These are phyloP conservation scores for Netelia fuscicornis DNA, from an alignment of 2,888 invertebrate genomes.

Conservation along the genomic window DNA sequence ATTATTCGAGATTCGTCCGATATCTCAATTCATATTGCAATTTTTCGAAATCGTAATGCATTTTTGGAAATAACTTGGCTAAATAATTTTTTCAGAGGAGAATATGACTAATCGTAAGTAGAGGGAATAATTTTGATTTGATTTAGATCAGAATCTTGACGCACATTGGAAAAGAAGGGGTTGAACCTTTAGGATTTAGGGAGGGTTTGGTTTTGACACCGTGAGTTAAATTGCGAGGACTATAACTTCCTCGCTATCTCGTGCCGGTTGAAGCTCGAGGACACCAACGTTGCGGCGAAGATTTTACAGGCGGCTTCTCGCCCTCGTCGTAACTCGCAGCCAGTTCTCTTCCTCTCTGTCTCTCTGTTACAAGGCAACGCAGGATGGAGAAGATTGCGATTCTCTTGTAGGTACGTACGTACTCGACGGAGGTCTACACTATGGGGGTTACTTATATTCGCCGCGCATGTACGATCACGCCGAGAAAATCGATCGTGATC, in stretches of 20 bases:
- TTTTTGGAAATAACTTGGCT: background rate
- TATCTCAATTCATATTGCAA: too few species aligned
- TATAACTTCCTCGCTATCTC: conserved; percentile 14
- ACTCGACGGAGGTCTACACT: conserved; percentile 13
- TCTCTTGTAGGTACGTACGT: conserved; percentile 9
- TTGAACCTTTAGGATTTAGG: background rate
- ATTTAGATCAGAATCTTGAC: background rate
- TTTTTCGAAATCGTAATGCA: background rate
- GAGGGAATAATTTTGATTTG: background rate
- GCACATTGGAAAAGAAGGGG: background rate
- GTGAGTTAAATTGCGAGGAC: conserved; percentile 22
- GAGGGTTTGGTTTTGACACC: background rate
- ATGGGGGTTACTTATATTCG: conserved; percentile 38
- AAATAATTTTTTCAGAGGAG: too few species aligned
- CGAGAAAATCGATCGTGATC: conserved; percentile 44
- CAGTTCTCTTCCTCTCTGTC: background rate
- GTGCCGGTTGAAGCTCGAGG: conserved; percentile 52
- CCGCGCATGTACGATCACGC: conserved; percentile 32
- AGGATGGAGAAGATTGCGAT: conserved; percentile 21
- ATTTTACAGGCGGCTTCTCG: conserved; percentile 24
- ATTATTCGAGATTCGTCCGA: too few species aligned
- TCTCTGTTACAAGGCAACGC: conserved; percentile 35
- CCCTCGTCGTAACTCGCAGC: conserved; percentile 44
- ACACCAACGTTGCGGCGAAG: conserved; percentile 37
- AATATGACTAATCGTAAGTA: background rate